Conservation (phyloP, 2,888 invertebrate genomes). For the Trachelus tabidus region DNA sequence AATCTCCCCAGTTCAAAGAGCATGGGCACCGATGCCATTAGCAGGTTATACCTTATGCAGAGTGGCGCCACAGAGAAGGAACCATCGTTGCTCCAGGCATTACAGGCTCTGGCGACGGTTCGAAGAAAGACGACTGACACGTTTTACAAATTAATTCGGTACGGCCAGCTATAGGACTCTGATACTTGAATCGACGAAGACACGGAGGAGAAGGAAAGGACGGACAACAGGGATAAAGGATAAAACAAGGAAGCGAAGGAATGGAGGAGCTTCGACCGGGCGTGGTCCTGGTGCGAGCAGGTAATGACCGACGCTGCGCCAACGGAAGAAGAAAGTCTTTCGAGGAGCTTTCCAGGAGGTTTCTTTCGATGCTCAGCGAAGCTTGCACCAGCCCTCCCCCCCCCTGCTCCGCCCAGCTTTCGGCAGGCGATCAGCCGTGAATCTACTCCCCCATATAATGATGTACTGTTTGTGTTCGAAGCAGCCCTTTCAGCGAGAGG, state of each 20-base stretch:
- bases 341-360: constrained; percentile 24
- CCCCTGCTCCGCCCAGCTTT: constrained; percentile 35
- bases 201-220: background rate
- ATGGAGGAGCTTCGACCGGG: background rate
- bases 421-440: constrained; percentile 50
- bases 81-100: background rate
- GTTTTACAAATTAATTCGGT: background rate
- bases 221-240: background rate
- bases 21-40: background rate
- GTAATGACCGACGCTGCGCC: background rate
- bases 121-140: background rate
- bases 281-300: background rate
- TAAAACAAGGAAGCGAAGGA: background rate
- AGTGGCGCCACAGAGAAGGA: background rate
- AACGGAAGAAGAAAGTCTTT: background rate
- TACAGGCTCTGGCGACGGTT: background rate
- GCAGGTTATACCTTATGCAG: background rate
- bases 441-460: constrained; percentile 51
- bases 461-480: constrained; percentile 37
- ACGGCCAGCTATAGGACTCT: background rate
- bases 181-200: background rate
- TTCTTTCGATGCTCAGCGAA: constrained; percentile 46
- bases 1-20: background rate
- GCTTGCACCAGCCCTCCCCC: constrained; percentile 30
- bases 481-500: background rate